phyloP scores from a whole-genome alignment of 2,797 vertebrate genomes.

The Paramormyrops hopkinsi region DNA sequence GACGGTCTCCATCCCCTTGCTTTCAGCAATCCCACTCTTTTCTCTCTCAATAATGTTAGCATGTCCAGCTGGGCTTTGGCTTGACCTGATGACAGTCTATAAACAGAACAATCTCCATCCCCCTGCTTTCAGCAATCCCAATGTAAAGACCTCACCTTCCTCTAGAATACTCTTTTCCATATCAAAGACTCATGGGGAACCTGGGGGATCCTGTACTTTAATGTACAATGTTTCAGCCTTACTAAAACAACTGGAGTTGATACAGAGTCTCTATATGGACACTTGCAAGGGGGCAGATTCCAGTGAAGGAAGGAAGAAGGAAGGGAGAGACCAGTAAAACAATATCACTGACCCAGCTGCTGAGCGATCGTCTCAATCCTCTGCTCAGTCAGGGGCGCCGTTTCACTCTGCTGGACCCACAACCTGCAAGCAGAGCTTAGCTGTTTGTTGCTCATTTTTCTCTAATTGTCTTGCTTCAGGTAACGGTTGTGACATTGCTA shows the following conservation, averaged over 20 bases:
- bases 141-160: neutral
- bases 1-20: too few species aligned
- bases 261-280: neutral
- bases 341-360: neutral
- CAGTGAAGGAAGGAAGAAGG: neutral
- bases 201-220: neutral
- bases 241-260: neutral
- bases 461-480: neutral
- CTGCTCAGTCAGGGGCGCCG: neutral
- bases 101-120: neutral
- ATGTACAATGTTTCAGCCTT: neutral
- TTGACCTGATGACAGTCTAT: neutral
- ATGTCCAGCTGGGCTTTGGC: neutral
- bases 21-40: too few species aligned
- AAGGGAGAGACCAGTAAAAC: neutral
- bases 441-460: neutral
- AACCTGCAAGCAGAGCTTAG: neutral
- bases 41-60: too few species aligned
- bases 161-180: neutral
- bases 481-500: neutral
- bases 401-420: neutral
- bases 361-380: neutral
- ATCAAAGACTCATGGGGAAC: neutral
- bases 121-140: neutral
- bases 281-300: neutral